Evolutionary conservation across 2,888 invertebrate genomes (phyloP).

Genomic region (Aphodius sticticus): DNA sequence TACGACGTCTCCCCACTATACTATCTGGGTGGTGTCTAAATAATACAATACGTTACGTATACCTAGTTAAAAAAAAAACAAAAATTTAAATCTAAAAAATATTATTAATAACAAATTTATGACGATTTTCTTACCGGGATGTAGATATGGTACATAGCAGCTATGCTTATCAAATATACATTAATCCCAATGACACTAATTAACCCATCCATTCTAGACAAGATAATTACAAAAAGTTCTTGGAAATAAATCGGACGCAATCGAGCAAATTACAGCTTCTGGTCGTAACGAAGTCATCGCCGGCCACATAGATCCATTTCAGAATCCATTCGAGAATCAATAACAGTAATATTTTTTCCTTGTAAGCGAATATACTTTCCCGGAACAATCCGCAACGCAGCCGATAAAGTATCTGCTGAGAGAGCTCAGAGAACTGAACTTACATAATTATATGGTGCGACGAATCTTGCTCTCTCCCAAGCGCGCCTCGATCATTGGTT

Average conservation of each 20-base stretch:
- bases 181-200: background rate
- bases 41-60: no score
- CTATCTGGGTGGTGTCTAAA: no score
- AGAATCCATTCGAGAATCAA: background rate
- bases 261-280: background rate
- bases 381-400: background rate
- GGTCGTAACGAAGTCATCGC: conserved; percentile 4
- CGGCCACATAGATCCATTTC: background rate
- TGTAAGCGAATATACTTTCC: background rate
- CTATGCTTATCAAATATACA: background rate
- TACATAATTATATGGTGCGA: background rate
- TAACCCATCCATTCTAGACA: background rate
- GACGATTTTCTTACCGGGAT: no score
- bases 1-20: no score
- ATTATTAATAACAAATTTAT: no score
- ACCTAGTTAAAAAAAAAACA: no score
- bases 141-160: no score
- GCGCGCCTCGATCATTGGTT: background rate
- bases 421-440: background rate
- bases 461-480: background rate
- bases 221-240: background rate
- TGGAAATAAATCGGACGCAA: background rate
- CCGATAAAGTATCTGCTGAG: background rate
- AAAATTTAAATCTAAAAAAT: no score
- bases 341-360: conserved; percentile 4